Percentiles rank a stretch among this genome's conserved stretches.
Evolutionary conservation across 2,113 vertebrate species (phyloP).

Genomic region (Myotis brandtii): DNA sequence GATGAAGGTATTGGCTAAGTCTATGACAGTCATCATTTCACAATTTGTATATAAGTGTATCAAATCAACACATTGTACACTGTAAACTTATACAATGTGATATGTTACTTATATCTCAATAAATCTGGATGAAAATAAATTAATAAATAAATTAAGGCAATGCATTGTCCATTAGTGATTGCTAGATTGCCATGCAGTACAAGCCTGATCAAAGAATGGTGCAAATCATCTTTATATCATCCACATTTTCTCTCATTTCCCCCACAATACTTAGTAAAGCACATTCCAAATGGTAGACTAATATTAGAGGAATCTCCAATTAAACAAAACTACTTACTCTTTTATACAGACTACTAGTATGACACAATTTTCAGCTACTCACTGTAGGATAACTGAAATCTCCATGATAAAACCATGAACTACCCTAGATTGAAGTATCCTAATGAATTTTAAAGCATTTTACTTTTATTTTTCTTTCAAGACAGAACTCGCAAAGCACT

Average conservation of each 20-base stretch:
- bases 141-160: not conserved
- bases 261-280: not conserved
- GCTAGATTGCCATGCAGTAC: not conserved
- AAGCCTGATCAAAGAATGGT: not conserved
- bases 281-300: not conserved
- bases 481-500: constrained; percentile 38
- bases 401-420: constrained; percentile 21
- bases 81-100: not conserved
- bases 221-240: not conserved
- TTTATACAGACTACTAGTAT: not conserved
- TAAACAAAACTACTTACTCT: not conserved
- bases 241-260: not conserved
- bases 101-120: not conserved
- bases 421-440: not conserved
- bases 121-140: not conserved
- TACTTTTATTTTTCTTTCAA: constrained; percentile 59
- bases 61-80: not conserved
- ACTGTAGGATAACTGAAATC: not conserved
- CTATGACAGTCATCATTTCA: not conserved
- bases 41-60: not conserved
- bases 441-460: constrained; percentile 53
- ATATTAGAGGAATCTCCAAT: not conserved
- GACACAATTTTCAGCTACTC: not conserved
- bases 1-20: not conserved
- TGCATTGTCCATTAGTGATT: not conserved